Conservation (phyloP, 2,797 vertebrate genomes). For the Acrossocheilus fasciatus region DNA sequence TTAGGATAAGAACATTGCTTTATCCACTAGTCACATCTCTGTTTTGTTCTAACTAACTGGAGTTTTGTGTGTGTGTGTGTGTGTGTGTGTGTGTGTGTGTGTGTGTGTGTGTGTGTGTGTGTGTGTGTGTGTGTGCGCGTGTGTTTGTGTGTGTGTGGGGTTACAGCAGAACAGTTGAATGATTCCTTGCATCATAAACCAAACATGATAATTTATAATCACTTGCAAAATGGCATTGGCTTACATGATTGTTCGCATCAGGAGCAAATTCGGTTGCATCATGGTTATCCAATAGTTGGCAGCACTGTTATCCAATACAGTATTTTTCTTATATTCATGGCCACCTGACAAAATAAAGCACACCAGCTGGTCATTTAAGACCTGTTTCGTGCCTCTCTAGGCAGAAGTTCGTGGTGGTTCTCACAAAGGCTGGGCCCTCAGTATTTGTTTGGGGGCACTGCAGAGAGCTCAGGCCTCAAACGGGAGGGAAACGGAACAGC, state of each 20-base stretch:
- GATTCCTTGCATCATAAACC: slow-evolving; percentile 2
- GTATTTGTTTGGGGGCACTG: slow-evolving; percentile 21
- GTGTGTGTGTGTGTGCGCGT: background rate
- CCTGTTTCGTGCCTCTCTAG: slow-evolving; percentile 8
- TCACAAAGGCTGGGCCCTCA: slow-evolving; percentile 20
- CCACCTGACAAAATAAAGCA: slow-evolving; percentile 28
- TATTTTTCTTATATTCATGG: slow-evolving; percentile 10
- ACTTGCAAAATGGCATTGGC: background rate
- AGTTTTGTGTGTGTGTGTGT: background rate
- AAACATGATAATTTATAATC: slow-evolving; percentile 8
- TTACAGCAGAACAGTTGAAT: background rate
- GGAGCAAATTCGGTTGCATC: slow-evolving; percentile 30
- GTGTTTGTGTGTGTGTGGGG: background rate
- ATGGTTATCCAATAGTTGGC: slow-evolving; percentile 21
- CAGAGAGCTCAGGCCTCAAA: slow-evolving; percentile 17
- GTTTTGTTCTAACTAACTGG: background rate
- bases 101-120: background rate
- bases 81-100: background rate
- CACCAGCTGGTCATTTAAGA: slow-evolving; percentile 11
- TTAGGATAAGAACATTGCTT: slow-evolving; percentile 7
- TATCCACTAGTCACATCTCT: background rate
- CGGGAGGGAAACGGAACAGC: background rate
- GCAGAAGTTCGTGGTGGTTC: slow-evolving; percentile 14
- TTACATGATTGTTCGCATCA: background rate
- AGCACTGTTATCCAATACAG: slow-evolving; percentile 9